Conservation (phyloP, 2,888 invertebrate species). For the Heliconius charithonia region DNA sequence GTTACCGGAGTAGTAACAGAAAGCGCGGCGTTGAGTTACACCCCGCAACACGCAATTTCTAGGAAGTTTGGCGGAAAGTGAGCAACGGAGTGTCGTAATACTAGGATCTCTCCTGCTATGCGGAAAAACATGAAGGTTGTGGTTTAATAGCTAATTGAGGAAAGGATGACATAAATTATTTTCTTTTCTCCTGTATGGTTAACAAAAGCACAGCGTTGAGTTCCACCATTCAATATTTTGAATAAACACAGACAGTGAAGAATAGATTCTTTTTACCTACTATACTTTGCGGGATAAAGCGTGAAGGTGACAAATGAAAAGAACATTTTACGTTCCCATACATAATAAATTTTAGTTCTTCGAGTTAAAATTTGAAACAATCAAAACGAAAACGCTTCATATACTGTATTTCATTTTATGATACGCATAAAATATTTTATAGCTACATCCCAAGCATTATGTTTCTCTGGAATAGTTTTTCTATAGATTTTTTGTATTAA, state of each 20-base stretch:
- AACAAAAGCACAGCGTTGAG: no score
- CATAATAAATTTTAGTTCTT: neutral
- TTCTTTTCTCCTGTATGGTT: no score
- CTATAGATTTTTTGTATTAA: neutral
- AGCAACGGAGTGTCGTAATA: no score
- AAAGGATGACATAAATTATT: no score
- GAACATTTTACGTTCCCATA: neutral
- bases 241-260: no score
- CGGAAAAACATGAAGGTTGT: no score
- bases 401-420: conserved; percentile 7
- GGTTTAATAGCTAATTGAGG: no score
- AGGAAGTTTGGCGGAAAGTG: neutral
- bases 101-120: no score
- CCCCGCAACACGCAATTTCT: neutral
- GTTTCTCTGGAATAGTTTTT: neutral
- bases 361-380: neutral
- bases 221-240: no score
- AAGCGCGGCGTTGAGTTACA: neutral
- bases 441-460: neutral
- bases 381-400: neutral
- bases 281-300: neutral
- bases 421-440: conserved; percentile 8
- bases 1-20: neutral
- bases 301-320: neutral
- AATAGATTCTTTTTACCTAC: no score